Evolutionary conservation across 2,797 vertebrate species (phyloP), one percentile per base, ranked within the genome.

Genomic region (Arnoldichthys spilopterus): DNA sequence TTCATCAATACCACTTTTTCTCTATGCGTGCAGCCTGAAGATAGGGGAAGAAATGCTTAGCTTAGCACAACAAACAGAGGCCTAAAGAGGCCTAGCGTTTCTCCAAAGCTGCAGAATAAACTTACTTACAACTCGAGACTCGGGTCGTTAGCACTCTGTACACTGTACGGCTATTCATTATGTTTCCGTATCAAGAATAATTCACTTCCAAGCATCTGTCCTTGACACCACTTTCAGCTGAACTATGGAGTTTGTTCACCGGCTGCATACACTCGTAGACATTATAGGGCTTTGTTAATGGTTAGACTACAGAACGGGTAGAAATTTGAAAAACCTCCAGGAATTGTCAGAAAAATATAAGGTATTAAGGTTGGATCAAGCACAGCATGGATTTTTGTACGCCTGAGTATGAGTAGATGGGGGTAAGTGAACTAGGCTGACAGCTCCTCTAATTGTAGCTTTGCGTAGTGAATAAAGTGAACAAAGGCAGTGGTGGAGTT

Each of bases 161-260:
- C 45, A 43, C 24, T 24, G 13, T 56, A 67, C 49, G n/a, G 47
- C 58, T 64, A 76, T 80, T 75, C 76, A 80, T 80, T 80, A 76
- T 80, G 73, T 76, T 80, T 76, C 62, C 26, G 62, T 80, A 76
- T 64, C 18, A 56, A 80, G 49, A 80, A 64, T 76, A 80, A 80
- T 80, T 76, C 61, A n/a, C 67, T 34, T 76, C 34, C 56, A 80
- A 71, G 67, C 37, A 56, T 47, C 18, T 71, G 73, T 64, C 67
- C 67, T 58, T 72, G 73, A 59, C 71, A 51, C 47, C 62, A 64
- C 67, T 64, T 80, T 80, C 59, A 76, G 79, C 47, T 76, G 67
- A 80, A 80, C 66, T 75, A 54, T 54, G 58, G 24, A 45, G 47
- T 75, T 80, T 69, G 62, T 34, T 75, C 56, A 40, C 66, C 66